These are phyloP conservation scores for Prionailurus viverrinus DNA, from an alignment of 2,113 vertebrate species.

Conservation along the genomic window DNA sequence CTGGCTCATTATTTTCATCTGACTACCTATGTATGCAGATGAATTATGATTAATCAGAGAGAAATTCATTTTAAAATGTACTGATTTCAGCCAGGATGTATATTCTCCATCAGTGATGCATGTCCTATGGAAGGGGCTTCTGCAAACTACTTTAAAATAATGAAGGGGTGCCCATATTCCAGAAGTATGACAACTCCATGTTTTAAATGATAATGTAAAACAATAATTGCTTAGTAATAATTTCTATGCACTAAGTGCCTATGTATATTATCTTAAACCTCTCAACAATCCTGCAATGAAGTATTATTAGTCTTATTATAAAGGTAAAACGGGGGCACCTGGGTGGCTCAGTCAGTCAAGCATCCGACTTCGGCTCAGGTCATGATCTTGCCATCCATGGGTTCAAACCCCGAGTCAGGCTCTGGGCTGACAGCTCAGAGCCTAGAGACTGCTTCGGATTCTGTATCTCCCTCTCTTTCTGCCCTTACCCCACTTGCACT, in stretches of 20 bases:
- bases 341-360: too few relatives aligned
- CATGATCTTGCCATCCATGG: too few relatives aligned
- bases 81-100: neutral
- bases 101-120: neutral
- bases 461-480: too few relatives aligned
- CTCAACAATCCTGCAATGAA: neutral
- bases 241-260: neutral
- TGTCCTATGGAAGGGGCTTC: neutral
- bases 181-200: neutral
- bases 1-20: neutral
- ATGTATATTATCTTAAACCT: neutral
- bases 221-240: neutral
- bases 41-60: neutral
- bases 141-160: neutral
- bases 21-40: neutral
- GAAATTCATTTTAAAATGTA: neutral
- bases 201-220: slow-evolving; percentile 24
- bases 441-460: too few relatives aligned
- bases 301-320: neutral
- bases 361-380: too few relatives aligned
- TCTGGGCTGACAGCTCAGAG: too few relatives aligned
- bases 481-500: too few relatives aligned
- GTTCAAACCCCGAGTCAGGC: too few relatives aligned
- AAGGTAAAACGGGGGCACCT: neutral
- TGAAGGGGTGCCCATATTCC: neutral